phyloP scores from a whole-genome alignment of 2,888 invertebrate genomes.

The Acutogordius australiensis region DNA sequence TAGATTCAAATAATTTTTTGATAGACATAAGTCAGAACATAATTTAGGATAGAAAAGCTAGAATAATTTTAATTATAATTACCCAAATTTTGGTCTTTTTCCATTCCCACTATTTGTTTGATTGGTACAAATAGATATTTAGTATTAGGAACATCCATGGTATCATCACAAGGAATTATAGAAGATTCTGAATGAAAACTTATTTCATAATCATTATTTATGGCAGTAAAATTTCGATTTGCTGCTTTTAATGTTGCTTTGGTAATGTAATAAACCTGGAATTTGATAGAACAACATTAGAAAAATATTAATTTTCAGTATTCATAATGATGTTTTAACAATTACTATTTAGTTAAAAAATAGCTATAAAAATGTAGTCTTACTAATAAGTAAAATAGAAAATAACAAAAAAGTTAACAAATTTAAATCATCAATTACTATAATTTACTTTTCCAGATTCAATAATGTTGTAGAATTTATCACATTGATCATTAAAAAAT shows the following conservation, averaged over 20 bases:
- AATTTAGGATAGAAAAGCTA: too few species aligned
- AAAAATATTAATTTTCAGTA: neutral
- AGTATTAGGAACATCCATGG: slow-evolving; percentile 38
- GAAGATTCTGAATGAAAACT: slow-evolving; percentile 44
- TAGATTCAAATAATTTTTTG: too few species aligned
- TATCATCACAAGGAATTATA: slow-evolving; percentile 28
- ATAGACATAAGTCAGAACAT: too few species aligned
- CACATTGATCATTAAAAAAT: slow-evolving; percentile 54
- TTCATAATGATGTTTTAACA: too few species aligned
- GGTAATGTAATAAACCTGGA: slow-evolving; percentile 52
- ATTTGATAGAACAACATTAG: slow-evolving; percentile 14
- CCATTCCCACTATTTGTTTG: slow-evolving; percentile 37
- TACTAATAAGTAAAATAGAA: slow-evolving; percentile 12
- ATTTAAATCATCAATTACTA: too few species aligned
- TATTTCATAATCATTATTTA: slow-evolving; percentile 87
- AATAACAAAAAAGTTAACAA: slow-evolving; percentile 12
- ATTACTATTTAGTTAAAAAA: too few species aligned
- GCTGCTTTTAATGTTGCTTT: slow-evolving; percentile 59
- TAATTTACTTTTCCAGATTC: slow-evolving; percentile 32
- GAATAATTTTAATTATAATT: too few species aligned
- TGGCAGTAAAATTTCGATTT: slow-evolving; percentile 50
- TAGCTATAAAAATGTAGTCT: too few species aligned
- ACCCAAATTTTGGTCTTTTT: slow-evolving; percentile 38
- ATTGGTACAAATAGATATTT: slow-evolving; percentile 48
- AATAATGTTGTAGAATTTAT: slow-evolving; percentile 56